These are phyloP conservation scores for Drosophila kambysellisi DNA, from an alignment of 2,888 invertebrate genomes.

Conservation along the genomic window DNA sequence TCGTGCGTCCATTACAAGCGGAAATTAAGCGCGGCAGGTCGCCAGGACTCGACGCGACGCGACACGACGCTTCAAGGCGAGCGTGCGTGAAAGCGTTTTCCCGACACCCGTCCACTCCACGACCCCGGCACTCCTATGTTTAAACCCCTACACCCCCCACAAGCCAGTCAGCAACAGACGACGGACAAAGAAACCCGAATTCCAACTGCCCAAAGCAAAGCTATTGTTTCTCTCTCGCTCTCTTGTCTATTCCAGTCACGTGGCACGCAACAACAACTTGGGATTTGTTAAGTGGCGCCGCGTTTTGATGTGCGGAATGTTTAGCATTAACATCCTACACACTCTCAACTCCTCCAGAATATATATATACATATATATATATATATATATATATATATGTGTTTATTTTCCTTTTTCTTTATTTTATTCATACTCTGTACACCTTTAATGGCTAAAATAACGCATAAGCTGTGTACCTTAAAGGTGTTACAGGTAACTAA, in stretches of 20 bases:
- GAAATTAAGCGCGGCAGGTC: constrained; percentile 82
- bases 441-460: background rate
- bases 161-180: background rate
- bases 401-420: background rate
- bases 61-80: constrained; percentile 48
- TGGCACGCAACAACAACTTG: constrained; percentile 81
- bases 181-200: constrained; percentile 28
- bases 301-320: constrained; percentile 71
- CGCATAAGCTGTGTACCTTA: background rate
- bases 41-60: constrained; percentile 36
- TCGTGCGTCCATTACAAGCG: constrained; percentile 80
- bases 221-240: constrained; percentile 65
- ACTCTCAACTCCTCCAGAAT: background rate
- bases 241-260: constrained; percentile 69
- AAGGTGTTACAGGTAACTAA: background rate
- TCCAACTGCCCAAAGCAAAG: constrained; percentile 61
- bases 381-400: constrained; percentile 1
- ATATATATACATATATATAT: background rate
- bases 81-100: constrained; percentile 79
- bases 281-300: constrained; percentile 79
- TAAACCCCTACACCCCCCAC: no score
- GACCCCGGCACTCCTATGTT: no score
- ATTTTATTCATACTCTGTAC: constrained; percentile 4
- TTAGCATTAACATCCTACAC: constrained; percentile 38
- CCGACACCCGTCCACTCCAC: constrained; percentile 45